Conservation (phyloP, 2,888 invertebrate genomes). For the Brachylomia viminalis region DNA sequence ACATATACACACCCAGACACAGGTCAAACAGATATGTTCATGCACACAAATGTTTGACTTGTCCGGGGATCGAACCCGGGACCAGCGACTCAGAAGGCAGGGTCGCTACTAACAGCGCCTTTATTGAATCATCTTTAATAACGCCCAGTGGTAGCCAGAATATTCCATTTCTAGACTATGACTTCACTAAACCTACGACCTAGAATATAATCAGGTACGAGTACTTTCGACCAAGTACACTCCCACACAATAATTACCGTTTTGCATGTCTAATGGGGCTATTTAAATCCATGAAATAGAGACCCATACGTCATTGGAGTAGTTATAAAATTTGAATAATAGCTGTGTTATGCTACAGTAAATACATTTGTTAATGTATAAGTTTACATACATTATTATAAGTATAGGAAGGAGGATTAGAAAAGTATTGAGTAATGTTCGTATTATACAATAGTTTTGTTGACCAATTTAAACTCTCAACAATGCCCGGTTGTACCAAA, state of each 20-base stretch:
- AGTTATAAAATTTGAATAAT: conserved; percentile 62
- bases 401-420: not conserved
- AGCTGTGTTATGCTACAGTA: conserved; percentile 29
- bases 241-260: conserved; percentile 22
- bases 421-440: not conserved
- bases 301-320: conserved; percentile 12
- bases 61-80: too few relatives aligned
- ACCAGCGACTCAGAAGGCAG: too few relatives aligned
- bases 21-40: too few relatives aligned
- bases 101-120: too few relatives aligned
- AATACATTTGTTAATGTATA: conserved; percentile 29
- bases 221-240: not conserved
- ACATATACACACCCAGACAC: too few relatives aligned
- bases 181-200: not conserved
- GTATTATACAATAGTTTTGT: not conserved
- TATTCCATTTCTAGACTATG: not conserved
- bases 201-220: not conserved
- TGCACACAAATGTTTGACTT: too few relatives aligned
- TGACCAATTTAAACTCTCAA: not conserved
- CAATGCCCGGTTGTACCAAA: not conserved
- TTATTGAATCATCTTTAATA: not conserved
- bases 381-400: conserved; percentile 33
- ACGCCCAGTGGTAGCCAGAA: not conserved
- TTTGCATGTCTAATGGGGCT: conserved; percentile 45
- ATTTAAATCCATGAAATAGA: conserved; percentile 32